Evolutionary conservation across 1,140 invertebrate genomes (phyloP).

Genomic region (Drosophila nannoptera): DNA sequence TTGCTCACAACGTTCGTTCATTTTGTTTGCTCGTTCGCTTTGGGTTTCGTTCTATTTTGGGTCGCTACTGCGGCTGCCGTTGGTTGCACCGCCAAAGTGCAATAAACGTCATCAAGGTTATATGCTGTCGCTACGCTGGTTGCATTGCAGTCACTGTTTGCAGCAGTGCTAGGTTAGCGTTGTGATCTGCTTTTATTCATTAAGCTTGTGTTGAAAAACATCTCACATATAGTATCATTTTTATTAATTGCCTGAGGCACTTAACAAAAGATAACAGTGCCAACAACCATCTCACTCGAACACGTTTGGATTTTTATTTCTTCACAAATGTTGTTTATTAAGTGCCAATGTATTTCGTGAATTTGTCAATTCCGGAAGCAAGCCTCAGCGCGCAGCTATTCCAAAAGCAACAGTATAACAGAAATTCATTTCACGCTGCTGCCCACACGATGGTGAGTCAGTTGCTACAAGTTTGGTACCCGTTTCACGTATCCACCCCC

Average conservation of each 20-base stretch:
- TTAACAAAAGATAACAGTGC: conserved; percentile 8
- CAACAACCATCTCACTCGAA: conserved; percentile 27
- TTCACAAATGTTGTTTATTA: background rate
- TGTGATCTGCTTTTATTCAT: conserved; percentile 41
- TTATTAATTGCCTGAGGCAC: conserved; percentile 33
- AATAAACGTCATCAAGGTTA: conserved; percentile 75
- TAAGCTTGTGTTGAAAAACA: conserved; percentile 24
- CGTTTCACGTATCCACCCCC: background rate
- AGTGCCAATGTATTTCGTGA: conserved; percentile 56
- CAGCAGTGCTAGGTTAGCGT: conserved; percentile 35
- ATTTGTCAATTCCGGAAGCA: conserved; percentile 62
- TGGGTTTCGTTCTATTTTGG: conserved; percentile 55
- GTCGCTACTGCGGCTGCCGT: conserved; percentile 34
- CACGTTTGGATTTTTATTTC: conserved; percentile 4
- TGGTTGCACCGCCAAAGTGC: conserved; percentile 56
- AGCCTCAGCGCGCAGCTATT: conserved; percentile 42
- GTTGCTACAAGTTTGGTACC: background rate
- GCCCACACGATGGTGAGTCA: conserved; percentile 34
- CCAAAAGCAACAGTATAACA: conserved; percentile 29
- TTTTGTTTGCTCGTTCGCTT: conserved; percentile 48
- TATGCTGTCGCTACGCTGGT: conserved; percentile 42
- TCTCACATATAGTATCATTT: conserved; percentile 41
- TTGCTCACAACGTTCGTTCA: conserved; percentile 38
- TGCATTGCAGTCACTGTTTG: conserved; percentile 24
- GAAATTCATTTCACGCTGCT: conserved; percentile 49